phyloP scores from a whole-genome alignment of 2,113 vertebrate species.

The Saimiri boliviensis region DNA sequence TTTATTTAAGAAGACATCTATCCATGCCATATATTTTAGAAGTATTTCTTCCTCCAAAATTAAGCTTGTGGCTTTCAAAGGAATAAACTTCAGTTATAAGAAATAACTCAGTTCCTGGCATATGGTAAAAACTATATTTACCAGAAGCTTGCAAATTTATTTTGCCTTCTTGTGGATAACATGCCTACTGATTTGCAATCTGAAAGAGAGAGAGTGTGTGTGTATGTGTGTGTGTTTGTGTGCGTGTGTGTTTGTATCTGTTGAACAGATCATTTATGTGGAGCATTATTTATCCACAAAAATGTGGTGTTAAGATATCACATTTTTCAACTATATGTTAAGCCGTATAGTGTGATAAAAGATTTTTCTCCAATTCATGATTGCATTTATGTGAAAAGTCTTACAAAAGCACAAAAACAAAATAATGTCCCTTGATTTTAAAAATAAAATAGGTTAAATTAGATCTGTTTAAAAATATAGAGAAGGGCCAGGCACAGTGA shows the following conservation, averaged over 20 bases:
- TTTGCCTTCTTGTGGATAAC: neutral
- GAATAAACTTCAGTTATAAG: neutral
- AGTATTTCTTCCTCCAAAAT: conserved; percentile 3
- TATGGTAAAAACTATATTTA: neutral
- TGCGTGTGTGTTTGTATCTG: neutral
- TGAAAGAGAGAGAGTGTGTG: neutral
- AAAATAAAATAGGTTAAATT: conserved; percentile 7
- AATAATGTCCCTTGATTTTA: neutral
- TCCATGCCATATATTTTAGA: neutral
- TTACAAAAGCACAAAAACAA: conserved; percentile 12
- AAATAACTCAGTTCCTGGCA: conserved; percentile 23
- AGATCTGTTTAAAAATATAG: neutral
- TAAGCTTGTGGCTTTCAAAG: neutral
- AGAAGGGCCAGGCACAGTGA: no score
- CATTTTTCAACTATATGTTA: neutral
- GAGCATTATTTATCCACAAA: neutral
- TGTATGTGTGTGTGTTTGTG: neutral
- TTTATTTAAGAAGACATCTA: conserved; percentile 26
- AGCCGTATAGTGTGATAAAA: neutral
- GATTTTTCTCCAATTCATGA: neutral
- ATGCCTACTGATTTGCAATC: neutral
- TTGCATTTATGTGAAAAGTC: neutral
- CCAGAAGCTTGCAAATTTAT: neutral
- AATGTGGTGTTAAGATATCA: neutral
- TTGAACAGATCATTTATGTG: neutral